phyloP scores from a whole-genome alignment of 2,113 vertebrate genomes.

The Potamarius usumacintae region DNA sequence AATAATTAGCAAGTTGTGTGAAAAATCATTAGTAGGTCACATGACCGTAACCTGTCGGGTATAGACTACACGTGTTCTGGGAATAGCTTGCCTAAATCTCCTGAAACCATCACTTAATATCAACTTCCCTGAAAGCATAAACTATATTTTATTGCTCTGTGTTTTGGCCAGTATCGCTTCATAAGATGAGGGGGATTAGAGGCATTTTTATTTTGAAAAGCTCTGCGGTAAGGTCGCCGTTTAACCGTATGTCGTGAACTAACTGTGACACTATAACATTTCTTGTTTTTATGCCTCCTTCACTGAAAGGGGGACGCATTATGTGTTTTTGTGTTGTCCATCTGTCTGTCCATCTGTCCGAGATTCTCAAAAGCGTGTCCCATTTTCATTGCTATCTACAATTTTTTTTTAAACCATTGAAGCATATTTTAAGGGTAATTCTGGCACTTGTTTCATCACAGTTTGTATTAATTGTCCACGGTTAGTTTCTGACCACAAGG shows the following conservation, averaged over 20 bases:
- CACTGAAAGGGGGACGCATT: not conserved
- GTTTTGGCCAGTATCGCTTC: not conserved
- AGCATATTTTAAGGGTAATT: not conserved
- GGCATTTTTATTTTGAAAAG: not conserved
- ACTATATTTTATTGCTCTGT: not conserved
- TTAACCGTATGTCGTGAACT: not conserved
- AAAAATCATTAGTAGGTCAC: not conserved
- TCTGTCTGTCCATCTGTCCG: not conserved
- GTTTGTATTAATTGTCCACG: not conserved
- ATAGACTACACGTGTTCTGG: not conserved
- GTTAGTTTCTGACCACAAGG: not conserved
- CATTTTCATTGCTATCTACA: not conserved
- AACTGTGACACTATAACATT: not conserved
- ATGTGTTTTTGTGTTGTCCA: not conserved
- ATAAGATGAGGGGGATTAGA: not conserved
- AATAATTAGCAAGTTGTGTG: not conserved
- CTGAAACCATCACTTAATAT: not conserved
- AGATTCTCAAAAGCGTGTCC: too few relatives aligned
- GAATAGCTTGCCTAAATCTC: not conserved
- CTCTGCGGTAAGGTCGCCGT: not conserved
- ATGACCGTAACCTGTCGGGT: not conserved
- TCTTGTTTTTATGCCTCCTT: not conserved
- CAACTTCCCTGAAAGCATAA: not conserved
- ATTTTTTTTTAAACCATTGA: not conserved
- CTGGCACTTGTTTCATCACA: not conserved